These are phyloP conservation scores for Eupithecia subfuscata DNA, from an alignment of 2,888 invertebrate genomes.

Conservation along the genomic window DNA sequence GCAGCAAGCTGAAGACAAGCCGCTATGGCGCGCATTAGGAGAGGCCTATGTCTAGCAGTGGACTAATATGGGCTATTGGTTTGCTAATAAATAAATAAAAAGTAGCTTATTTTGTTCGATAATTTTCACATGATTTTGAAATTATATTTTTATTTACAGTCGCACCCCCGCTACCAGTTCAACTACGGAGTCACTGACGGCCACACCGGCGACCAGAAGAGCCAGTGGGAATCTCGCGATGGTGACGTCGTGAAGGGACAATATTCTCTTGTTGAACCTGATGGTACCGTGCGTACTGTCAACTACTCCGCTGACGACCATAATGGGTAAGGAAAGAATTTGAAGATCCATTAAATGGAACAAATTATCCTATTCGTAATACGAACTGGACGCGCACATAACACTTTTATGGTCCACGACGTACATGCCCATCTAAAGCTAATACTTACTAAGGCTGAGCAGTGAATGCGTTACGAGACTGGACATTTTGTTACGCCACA, in stretches of 20 bases:
- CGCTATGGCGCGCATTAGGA: too few species aligned
- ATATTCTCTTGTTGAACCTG: conserved; percentile 86
- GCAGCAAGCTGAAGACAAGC: too few species aligned
- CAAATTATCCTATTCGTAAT: neutral
- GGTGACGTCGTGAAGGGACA: conserved; percentile 87
- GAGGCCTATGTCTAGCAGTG: too few species aligned
- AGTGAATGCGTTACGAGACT: too few species aligned
- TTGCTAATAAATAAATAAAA: too few species aligned
- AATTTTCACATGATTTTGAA: neutral
- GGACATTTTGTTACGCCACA: too few species aligned
- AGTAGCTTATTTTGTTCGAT: too few species aligned
- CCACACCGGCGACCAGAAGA: conserved; percentile 86
- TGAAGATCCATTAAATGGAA: neutral
- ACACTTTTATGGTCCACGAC: too few species aligned
- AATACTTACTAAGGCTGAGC: too few species aligned
- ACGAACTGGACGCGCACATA: too few species aligned
- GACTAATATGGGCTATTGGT: too few species aligned
- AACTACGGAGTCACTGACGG: conserved; percentile 86
- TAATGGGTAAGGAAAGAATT: conserved; percentile 73
- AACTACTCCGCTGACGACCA: conserved; percentile 85
- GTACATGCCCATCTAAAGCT: too few species aligned
- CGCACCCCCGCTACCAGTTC: conserved; percentile 85
- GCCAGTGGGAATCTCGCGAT: conserved; percentile 84
- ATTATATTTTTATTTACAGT: conserved; percentile 55
- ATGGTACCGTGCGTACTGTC: conserved; percentile 85